Evolutionary conservation across 2,797 vertebrate species (phyloP).

Genomic region (Sciurus vulgaris): DNA sequence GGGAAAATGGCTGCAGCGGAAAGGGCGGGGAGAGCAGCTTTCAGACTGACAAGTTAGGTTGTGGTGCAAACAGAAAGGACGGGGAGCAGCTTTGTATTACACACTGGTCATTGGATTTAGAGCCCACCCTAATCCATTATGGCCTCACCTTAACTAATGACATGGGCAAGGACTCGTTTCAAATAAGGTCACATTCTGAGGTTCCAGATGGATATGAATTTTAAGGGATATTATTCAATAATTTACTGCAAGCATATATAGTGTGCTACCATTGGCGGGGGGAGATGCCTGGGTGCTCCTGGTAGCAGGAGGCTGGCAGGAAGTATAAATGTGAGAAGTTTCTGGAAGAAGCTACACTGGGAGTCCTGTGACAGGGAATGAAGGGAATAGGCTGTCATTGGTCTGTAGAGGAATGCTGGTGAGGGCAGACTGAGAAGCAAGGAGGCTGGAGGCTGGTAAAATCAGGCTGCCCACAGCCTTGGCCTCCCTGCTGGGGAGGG

Average conservation of each 20-base stretch:
- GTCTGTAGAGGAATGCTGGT: not conserved
- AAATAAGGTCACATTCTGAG: not conserved
- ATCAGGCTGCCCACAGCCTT: accelerated
- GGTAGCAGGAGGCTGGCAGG: not conserved
- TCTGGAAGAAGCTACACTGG: not conserved
- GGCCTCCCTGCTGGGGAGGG: not conserved
- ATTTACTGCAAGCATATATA: not conserved
- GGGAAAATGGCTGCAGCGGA: no score
- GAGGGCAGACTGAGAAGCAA: not conserved
- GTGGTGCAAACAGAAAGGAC: no score
- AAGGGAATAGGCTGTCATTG: not conserved
- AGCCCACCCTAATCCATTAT: not conserved
- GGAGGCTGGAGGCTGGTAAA: not conserved
- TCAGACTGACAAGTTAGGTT: no score
- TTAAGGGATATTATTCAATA: not conserved
- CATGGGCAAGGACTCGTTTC: not conserved
- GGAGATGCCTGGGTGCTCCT: not conserved
- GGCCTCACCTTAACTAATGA: not conserved
- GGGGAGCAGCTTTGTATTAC: no score
- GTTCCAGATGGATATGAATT: not conserved
- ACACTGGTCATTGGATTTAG: not conserved
- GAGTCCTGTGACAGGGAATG: not conserved
- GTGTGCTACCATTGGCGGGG: no score
- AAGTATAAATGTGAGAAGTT: not conserved
- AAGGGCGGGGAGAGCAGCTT: no score